These are phyloP conservation scores for Ecliptopera silaceata DNA, from an alignment of 2,888 invertebrate genomes.

Conservation along the genomic window DNA sequence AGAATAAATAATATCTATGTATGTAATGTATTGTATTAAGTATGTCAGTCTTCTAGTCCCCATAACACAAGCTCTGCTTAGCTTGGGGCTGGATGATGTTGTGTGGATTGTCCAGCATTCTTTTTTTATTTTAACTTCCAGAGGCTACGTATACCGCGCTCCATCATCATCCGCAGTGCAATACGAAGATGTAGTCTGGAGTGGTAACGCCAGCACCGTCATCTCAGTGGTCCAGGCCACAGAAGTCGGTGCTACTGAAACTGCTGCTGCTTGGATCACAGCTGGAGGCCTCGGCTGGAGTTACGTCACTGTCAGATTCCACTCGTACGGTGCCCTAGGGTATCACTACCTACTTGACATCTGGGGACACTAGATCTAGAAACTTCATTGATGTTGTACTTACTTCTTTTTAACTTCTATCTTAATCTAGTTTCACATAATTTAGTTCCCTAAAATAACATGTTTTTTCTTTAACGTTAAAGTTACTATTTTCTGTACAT, in stretches of 20 bases:
- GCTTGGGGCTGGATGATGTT: neutral
- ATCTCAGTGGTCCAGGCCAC: slow-evolving; percentile 55
- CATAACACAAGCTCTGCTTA: too few species aligned
- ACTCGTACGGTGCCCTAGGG: slow-evolving; percentile 57
- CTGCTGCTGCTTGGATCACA: slow-evolving; percentile 49
- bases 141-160: slow-evolving; percentile 47
- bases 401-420: too few species aligned
- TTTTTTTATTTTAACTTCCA: slow-evolving; percentile 34
- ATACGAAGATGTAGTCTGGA: slow-evolving; percentile 59
- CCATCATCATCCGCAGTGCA: slow-evolving; percentile 54
- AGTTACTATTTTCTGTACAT: too few species aligned
- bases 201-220: slow-evolving; percentile 52
- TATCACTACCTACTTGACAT: slow-evolving; percentile 63
- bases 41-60: too few species aligned
- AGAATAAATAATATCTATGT: too few species aligned
- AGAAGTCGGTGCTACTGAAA: slow-evolving; percentile 62
- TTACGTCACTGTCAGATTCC: slow-evolving; percentile 57
- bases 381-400: too few species aligned
- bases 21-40: too few species aligned
- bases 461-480: too few species aligned
- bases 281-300: slow-evolving; percentile 52
- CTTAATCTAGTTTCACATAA: too few species aligned
- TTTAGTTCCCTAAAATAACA: too few species aligned
- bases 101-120: too few species aligned
- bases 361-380: slow-evolving; percentile 56